Percentiles rank a stretch among this genome's conserved stretches.
These are phyloP conservation scores for Microplitis demolitor DNA, from an alignment of 1,140 invertebrate genomes.

Conservation along the genomic window DNA sequence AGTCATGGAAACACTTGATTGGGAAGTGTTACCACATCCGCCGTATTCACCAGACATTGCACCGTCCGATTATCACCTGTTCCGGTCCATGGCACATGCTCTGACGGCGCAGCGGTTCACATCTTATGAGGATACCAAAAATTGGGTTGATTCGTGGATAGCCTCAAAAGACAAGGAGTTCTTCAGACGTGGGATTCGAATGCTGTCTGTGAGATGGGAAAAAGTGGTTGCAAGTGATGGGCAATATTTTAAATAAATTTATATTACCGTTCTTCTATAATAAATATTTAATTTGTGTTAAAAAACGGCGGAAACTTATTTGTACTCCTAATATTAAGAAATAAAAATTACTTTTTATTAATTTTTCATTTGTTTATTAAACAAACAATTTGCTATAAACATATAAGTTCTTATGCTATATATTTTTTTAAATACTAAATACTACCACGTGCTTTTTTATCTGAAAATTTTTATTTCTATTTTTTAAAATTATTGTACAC, in stretches of 20 bases:
- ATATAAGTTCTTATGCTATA: too few relatives aligned
- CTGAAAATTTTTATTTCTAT: too few relatives aligned
- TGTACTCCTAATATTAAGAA: neutral
- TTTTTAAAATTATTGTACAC: too few relatives aligned
- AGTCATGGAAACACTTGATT: too few relatives aligned
- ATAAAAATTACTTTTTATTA: too few relatives aligned
- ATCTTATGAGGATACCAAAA: constrained; percentile 4
- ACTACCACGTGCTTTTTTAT: too few relatives aligned
- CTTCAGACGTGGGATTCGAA: neutral
- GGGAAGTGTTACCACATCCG: too few relatives aligned
- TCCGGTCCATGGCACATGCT: neutral
- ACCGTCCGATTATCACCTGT: neutral
- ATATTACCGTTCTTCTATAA: neutral
- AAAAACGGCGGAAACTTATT: neutral
- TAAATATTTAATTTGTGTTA: neutral
- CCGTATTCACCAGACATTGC: too few relatives aligned
- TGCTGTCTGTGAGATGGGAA: neutral
- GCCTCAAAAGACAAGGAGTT: neutral
- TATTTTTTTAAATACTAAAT: too few relatives aligned
- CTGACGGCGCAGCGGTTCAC: neutral
- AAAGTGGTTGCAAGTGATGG: neutral
- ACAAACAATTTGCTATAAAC: too few relatives aligned
- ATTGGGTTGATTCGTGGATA: neutral
- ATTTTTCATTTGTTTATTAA: too few relatives aligned
- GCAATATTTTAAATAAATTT: constrained; percentile 8